Base-by-base conservation (phyloP, 1,140 invertebrate genomes). In the Drosophila setifemur region DNA sequence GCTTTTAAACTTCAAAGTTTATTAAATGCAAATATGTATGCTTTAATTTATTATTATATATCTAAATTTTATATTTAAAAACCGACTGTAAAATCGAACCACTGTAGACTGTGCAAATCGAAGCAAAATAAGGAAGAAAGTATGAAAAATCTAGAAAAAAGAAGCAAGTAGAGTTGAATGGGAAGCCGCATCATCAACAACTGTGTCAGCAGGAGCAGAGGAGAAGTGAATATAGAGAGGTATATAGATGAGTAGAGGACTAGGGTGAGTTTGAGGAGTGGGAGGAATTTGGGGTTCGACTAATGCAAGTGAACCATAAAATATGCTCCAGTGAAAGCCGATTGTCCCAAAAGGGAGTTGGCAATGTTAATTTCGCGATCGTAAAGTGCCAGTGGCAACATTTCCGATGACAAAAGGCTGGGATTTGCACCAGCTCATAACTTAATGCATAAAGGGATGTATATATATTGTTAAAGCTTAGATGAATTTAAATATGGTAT, bases 271-370 rank as follows among this genome's bases (percentile, higher is more conserved):
- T 16, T 29, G 52, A 26, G 37, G n/a, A 29, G 29, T 9, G 4
- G 7, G 14, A 9, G 58, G 45, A 26, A 35, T 40, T 21, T n/a
- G n/a, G 33, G 14, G 29, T 29, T 29, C 43, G 53, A 55, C 48
- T 66, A 66, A 66, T 82, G 78, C 78, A 86, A 85, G 82, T 81
- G 72, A 81, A 74, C 81, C 82, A 86, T 86, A 86, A 86, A 86
- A 86, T 76, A 73, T 86, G 57, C 76, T 75, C 71, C 55, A 81
- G 67, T 75, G 45, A 31, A 58, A 47, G 31, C 47, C 68, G 53
- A 42, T 44, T 26, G 25, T 71, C 67, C 67, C 67, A 53, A 18
- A 35, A 43, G 66, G 42, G 42, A 48, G 54, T 28, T 44, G 47
- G 31, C 69, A 33, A 63, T 71, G 68, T 61, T 72, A 71, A 72